phyloP scores from a whole-genome alignment of 64 coral and sea anemone species.

The Montipora foliosa region DNA sequence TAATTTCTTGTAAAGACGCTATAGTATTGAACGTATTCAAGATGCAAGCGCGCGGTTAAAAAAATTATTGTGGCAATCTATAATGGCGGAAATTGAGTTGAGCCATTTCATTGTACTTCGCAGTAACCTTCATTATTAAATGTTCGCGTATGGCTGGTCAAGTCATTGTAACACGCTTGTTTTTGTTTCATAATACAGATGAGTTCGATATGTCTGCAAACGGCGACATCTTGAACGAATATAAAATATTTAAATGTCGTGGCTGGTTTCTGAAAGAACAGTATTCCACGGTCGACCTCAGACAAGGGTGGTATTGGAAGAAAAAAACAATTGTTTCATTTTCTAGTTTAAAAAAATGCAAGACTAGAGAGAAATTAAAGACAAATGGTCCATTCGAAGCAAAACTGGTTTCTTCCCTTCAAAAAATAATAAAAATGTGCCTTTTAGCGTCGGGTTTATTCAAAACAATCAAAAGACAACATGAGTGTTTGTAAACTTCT shows the following conservation, averaged over 20 bases:
- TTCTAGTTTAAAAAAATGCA: not conserved
- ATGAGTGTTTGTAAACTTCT: constrained; percentile 29
- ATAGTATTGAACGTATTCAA: not conserved
- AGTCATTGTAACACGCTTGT: not conserved
- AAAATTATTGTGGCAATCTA: not conserved
- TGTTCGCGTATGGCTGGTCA: not conserved
- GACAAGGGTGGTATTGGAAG: constrained; percentile 2
- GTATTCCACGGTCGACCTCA: not conserved
- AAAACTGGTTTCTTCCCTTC: not conserved
- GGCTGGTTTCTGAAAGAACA: constrained; percentile 16
- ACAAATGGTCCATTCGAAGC: not conserved
- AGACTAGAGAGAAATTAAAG: not conserved
- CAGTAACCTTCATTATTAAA: not conserved
- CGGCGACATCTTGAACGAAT: not conserved
- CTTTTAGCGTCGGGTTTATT: not conserved
- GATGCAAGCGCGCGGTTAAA: constrained; percentile 2
- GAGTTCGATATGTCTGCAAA: constrained; percentile 8
- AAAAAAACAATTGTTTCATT: constrained; percentile 9
- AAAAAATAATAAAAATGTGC: not conserved
- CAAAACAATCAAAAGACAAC: not conserved
- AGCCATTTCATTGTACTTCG: not conserved
- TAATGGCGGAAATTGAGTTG: not conserved
- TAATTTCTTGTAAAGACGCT: constrained; percentile 1
- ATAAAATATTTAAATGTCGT: constrained; percentile 39
- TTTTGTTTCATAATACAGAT: not conserved